Evolutionary conservation across 2,888 invertebrate genomes (phyloP).

Genomic region (Folsomia candida): DNA sequence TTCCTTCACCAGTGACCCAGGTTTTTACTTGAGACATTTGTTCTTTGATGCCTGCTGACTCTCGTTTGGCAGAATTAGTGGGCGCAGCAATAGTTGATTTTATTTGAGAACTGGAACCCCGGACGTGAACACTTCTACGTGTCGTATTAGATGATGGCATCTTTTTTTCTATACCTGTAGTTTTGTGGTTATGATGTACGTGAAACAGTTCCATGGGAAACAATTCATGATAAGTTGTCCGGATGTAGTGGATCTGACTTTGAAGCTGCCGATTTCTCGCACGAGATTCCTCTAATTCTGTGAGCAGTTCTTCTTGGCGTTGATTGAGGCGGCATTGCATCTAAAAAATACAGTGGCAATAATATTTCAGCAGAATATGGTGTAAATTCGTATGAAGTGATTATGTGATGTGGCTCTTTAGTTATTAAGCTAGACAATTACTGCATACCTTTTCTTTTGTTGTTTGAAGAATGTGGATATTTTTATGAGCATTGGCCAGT

Average conservation of each 20-base stretch:
- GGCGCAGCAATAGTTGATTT: too few species aligned
- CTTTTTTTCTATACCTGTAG: too few species aligned
- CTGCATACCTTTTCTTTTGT: conserved; percentile 33
- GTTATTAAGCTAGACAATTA: background rate
- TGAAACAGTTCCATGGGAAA: conserved; percentile 24
- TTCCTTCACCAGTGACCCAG: background rate
- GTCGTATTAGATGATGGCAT: too few species aligned
- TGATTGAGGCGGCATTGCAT: conserved; percentile 26
- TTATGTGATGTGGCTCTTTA: too few species aligned
- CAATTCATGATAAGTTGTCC: conserved; percentile 41
- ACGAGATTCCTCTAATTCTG: conserved; percentile 38
- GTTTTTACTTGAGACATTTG: background rate
- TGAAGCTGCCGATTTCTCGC: conserved; percentile 39
- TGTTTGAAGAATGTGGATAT: conserved; percentile 17
- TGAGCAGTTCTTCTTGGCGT: conserved; percentile 40
- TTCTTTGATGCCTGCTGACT: too few species aligned
- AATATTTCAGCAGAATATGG: background rate
- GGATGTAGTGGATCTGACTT: conserved; percentile 41
- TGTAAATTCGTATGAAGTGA: too few species aligned
- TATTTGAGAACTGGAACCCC: too few species aligned
- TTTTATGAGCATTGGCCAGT: conserved; percentile 14
- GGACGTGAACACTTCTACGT: too few species aligned
- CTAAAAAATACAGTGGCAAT: conserved; percentile 13
- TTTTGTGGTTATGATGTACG: too few species aligned
- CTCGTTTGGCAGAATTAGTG: too few species aligned